Conservation (phyloP, 2,797 vertebrate species). For the Hemibagrus guttatus region DNA sequence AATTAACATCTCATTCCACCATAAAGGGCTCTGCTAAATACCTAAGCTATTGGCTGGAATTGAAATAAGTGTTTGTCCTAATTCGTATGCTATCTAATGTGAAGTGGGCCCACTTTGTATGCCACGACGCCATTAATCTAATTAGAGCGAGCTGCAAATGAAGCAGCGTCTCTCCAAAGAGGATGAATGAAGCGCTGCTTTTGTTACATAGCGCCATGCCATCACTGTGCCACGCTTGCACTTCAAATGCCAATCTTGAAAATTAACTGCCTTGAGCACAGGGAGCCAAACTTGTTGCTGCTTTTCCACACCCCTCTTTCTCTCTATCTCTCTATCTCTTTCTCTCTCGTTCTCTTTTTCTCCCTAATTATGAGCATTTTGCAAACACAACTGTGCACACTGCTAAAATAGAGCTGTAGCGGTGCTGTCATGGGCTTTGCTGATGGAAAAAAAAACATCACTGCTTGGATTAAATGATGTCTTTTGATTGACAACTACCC, state of each 20-base stretch:
- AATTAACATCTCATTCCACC: constrained; percentile 98
- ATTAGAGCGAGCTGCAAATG: constrained; percentile 95
- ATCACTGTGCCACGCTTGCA: constrained; percentile 77
- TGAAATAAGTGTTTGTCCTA: constrained; percentile 91
- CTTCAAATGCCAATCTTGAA: constrained; percentile 75
- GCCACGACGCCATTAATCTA: constrained; percentile 92
- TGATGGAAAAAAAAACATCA: constrained; percentile 71
- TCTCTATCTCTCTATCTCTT: constrained; percentile 60
- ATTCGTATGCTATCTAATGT: constrained; percentile 89
- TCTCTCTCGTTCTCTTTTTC: constrained; percentile 69
- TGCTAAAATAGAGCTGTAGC: constrained; percentile 95
- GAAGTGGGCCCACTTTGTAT: constrained; percentile 88
- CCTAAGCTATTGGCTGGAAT: constrained; percentile 86
- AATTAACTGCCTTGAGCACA: constrained; percentile 65
- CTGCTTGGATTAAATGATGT: constrained; percentile 90
- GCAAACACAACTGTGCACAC: constrained; percentile 84
- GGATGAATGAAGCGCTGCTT: constrained; percentile 82
- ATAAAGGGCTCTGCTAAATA: constrained; percentile 95
- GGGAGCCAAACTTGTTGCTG: constrained; percentile 88
- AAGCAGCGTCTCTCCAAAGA: constrained; percentile 82
- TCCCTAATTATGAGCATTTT: constrained; percentile 86
- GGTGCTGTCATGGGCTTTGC: constrained; percentile 87
- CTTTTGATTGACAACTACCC: constrained; percentile 99
- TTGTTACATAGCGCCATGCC: constrained; percentile 81
- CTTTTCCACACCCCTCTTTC: constrained; percentile 56